Evolutionary conservation across 2,888 invertebrate genomes (phyloP).

Genomic region (Dicranocentrus wangi): DNA sequence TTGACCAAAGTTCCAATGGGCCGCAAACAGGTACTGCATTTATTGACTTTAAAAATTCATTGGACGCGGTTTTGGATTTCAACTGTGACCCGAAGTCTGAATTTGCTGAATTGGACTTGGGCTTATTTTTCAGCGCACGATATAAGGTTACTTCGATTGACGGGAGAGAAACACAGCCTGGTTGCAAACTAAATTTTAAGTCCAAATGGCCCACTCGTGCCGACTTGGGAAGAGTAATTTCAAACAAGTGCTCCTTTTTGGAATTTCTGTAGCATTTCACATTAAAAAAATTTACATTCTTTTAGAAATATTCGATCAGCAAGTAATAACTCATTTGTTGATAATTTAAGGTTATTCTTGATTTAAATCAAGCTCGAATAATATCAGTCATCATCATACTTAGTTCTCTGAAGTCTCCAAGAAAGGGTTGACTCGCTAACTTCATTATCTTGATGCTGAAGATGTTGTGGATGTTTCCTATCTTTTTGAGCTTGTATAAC

Average conservation of each 20-base stretch:
- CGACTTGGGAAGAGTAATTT: slow-evolving; percentile 87
- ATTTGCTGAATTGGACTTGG: slow-evolving; percentile 33
- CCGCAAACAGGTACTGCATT: slow-evolving; percentile 94
- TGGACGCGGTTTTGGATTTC: slow-evolving; percentile 76
- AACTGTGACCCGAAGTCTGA: slow-evolving; percentile 67
- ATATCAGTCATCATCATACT: slow-evolving; percentile 55
- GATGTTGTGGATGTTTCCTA: slow-evolving; percentile 88
- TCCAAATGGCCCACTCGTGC: slow-evolving; percentile 91
- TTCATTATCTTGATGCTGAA: slow-evolving; percentile 77
- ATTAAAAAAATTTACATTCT: slow-evolving; percentile 24
- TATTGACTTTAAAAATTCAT: slow-evolving; percentile 88
- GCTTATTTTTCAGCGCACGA: slow-evolving; percentile 60
- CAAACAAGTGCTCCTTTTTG: slow-evolving; percentile 94
- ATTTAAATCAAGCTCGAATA: slow-evolving; percentile 23
- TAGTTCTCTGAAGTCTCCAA: slow-evolving; percentile 80
- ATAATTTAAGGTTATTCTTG: background rate
- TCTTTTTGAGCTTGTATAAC: slow-evolving; percentile 93
- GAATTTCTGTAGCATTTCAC: slow-evolving; percentile 82
- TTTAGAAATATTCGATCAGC: background rate
- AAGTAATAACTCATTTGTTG: too few species aligned
- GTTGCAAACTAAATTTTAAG: slow-evolving; percentile 87
- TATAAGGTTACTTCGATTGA: slow-evolving; percentile 84
- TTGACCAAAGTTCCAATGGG: slow-evolving; percentile 86
- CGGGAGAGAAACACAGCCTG: slow-evolving; percentile 84
- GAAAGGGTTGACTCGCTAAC: slow-evolving; percentile 77